These are phyloP conservation scores for Ophioderma brevispina DNA, from an alignment of 35 echinoderm and acorn worm species.

Conservation along the genomic window DNA sequence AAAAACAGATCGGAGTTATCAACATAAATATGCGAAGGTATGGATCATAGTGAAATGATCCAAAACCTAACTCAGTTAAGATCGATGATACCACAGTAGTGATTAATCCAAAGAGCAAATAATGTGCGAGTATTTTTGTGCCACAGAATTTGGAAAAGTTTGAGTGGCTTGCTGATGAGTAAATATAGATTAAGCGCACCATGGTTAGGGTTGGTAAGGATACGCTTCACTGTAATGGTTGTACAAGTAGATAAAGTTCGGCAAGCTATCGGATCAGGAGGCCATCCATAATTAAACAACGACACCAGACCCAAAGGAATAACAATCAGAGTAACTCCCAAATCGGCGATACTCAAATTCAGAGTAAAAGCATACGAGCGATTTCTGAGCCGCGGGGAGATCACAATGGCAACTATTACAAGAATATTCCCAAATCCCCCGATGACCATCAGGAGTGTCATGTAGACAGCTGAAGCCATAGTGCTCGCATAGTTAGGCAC, in stretches of 20 bases:
- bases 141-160: slow-evolving; percentile 35
- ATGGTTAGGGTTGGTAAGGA: slow-evolving; percentile 48
- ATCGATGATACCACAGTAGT: background rate
- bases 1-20: slow-evolving; percentile 43
- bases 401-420: slow-evolving; percentile 47
- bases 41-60: slow-evolving; percentile 11
- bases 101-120: background rate
- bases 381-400: slow-evolving; percentile 8
- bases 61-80: slow-evolving; percentile 48
- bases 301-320: slow-evolving; percentile 27
- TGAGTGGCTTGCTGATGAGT: background rate
- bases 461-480: background rate
- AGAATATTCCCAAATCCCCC: slow-evolving; percentile 67
- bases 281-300: slow-evolving; percentile 28
- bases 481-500: background rate
- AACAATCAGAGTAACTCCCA: slow-evolving; percentile 19
- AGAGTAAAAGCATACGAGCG: slow-evolving; percentile 33
- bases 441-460: slow-evolving; percentile 22
- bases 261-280: slow-evolving; percentile 26
- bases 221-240: slow-evolving; percentile 41
- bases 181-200: slow-evolving; percentile 51
- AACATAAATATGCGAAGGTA: slow-evolving; percentile 5
- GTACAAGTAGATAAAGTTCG: slow-evolving; percentile 42
- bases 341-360: slow-evolving; percentile 32
- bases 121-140: background rate